Evolutionary conservation across 2,888 invertebrate species (phyloP), one percentile per base, ranked within the genome.

Genomic region (Notodonta dromedarius): DNA sequence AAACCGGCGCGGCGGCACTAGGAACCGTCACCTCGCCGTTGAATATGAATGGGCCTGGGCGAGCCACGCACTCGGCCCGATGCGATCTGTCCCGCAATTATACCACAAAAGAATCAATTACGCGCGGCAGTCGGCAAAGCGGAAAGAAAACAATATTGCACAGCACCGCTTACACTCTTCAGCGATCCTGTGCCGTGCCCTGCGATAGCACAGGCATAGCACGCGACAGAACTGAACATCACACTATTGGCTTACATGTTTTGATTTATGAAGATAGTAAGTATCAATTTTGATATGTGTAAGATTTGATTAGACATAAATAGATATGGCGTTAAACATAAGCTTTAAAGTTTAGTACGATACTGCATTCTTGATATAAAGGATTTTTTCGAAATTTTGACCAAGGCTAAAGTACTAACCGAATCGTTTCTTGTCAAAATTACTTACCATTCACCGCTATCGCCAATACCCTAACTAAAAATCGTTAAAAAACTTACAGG

Each of bases 51-150:
- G 83, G 69, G 77, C 70, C 61, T 66, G 61, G 53, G 62, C 44
- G 61, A 66, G 65, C 66, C 75, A 70, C 79, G 78, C 79, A 75
- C 76, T 76, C 73, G 69, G 69, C 69, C 73, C 76, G 87, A 85
- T 85, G 88, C 82, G 87, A 86, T 86, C 86, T 84, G 86, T 46
- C 77, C 80, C 85, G 87, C 88, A 85, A 87, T 89, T 86, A 87
- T 78, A 69, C 71, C 81, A 91, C 92, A 92, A 92, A 93, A 86
- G 91, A 91, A 92, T 91, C 90, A 89, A 91, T 93, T 92, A 91
- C 74, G 73, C 71, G 76, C 73, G 74, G 76, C 77, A 78, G 68
- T 69, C 67, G 72, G 76, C 80, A 81, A 81, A 84, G 83, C 84
- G 80, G 79, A 83, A 86, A 80, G 85, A 87, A 84, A 87, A 89